Conservation (phyloP, 2,888 invertebrate species). For the Graphium colonna region DNA sequence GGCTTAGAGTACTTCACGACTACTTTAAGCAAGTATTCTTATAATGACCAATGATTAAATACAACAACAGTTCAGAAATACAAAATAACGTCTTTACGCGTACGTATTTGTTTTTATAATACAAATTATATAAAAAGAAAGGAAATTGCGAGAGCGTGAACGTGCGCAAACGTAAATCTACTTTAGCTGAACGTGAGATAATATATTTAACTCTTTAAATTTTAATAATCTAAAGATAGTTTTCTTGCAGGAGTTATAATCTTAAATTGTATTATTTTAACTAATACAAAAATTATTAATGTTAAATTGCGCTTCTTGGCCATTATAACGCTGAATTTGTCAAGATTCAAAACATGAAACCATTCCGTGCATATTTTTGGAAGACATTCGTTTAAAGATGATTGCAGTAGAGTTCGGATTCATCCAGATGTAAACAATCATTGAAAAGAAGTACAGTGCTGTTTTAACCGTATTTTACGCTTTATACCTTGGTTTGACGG, state of each 20-base stretch:
- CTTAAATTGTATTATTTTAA: too few species aligned
- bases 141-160: background rate
- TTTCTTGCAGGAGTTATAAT: too few species aligned
- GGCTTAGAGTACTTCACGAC: too few species aligned
- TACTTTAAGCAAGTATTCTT: too few species aligned
- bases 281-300: background rate
- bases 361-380: background rate
- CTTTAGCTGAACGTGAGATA: background rate
- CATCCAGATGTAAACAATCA: too few species aligned
- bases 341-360: background rate
- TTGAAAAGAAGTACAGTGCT: background rate
- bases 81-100: too few species aligned
- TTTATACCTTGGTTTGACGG: background rate
- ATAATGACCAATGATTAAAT: too few species aligned
- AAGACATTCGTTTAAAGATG: background rate
- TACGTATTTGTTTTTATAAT: too few species aligned
- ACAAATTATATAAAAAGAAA: background rate
- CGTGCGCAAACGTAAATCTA: background rate
- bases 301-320: background rate
- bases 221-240: too few species aligned
- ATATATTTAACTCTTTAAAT: background rate
- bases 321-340: background rate
- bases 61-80: too few species aligned
- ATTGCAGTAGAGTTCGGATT: background rate
- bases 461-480: background rate